Conservation (phyloP, 2,113 vertebrate species). For the Sphaerodactylus townsendi region DNA sequence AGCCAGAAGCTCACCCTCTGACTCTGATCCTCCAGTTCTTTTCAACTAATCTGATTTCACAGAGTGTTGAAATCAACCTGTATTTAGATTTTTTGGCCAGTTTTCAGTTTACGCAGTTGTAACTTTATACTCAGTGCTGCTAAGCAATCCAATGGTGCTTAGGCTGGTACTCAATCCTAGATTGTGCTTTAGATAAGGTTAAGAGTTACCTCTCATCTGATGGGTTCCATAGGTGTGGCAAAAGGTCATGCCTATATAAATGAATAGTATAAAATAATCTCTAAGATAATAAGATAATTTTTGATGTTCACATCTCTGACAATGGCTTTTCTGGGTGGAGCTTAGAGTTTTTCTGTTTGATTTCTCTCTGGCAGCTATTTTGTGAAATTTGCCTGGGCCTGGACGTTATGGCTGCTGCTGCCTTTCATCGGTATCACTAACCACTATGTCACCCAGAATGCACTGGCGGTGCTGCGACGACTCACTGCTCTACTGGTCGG, state of each 20-base stretch:
- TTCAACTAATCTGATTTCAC: not conserved
- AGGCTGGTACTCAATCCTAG: not conserved
- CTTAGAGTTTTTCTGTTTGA: not conserved
- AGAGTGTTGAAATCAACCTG: not conserved
- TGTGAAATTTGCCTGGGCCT: conserved; percentile 95
- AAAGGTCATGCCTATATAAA: not conserved
- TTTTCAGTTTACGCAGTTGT: not conserved
- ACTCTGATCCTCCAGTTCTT: not conserved
- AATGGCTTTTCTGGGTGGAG: not conserved
- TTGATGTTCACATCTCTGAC: rapidly evolving
- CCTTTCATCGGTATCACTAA: conserved; percentile 89
- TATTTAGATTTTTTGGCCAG: not conserved
- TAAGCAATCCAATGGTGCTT: not conserved
- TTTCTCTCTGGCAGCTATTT: conserved; percentile 84
- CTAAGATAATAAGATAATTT: not conserved
- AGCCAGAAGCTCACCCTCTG: not conserved
- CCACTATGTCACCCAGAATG: conserved; percentile 69
- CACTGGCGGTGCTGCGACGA: conserved; percentile 71
- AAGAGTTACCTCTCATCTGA: not conserved
- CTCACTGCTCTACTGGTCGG: conserved; percentile 83
- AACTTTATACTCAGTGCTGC: not conserved
- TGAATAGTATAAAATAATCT: not conserved
- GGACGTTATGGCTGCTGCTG: conserved; percentile 89
- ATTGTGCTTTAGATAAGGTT: not conserved
- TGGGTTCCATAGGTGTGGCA: not conserved